These are phyloP conservation scores for Emys orbicularis DNA, from an alignment of 2,797 vertebrate species.

Conservation along the genomic window DNA sequence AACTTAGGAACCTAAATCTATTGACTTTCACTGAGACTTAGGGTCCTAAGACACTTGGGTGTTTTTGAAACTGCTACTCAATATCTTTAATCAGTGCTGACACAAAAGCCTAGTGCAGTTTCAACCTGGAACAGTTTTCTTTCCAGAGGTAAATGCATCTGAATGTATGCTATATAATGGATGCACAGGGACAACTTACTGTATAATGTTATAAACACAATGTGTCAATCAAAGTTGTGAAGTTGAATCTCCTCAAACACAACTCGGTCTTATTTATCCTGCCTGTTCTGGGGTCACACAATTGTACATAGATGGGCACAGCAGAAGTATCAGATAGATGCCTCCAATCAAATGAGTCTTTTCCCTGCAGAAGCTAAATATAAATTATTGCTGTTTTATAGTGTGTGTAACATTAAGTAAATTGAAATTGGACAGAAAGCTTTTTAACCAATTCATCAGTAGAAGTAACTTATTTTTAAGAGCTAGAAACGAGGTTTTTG, in stretches of 20 bases:
- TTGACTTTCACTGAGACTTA: not conserved
- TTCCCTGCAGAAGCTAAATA: not conserved
- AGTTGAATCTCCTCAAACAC: not conserved
- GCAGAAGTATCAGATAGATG: not conserved
- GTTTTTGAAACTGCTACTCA: not conserved
- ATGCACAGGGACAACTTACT: not conserved
- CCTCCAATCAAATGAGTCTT: accelerated
- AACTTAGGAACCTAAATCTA: not conserved
- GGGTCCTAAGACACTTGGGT: not conserved
- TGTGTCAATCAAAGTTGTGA: not conserved
- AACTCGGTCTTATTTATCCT: accelerated
- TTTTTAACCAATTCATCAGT: conserved; percentile 61
- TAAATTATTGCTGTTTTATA: conserved; percentile 19
- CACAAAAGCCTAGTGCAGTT: not conserved
- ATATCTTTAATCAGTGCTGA: not conserved
- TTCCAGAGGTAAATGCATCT: not conserved
- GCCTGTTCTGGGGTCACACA: not conserved
- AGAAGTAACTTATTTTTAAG: conserved; percentile 49
- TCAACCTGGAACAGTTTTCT: not conserved
- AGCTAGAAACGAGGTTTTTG: conserved; percentile 54
- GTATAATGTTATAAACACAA: not conserved
- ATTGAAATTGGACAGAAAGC: conserved; percentile 44
- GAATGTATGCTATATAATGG: not conserved
- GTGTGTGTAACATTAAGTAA: conserved; percentile 5
- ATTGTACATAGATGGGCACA: not conserved